A percentile compares a stretch with the other conserved stretches of the same genome.
These are phyloP conservation scores for Hyposoter dolosus DNA, from an alignment of 2,888 invertebrate genomes.

Conservation along the genomic window DNA sequence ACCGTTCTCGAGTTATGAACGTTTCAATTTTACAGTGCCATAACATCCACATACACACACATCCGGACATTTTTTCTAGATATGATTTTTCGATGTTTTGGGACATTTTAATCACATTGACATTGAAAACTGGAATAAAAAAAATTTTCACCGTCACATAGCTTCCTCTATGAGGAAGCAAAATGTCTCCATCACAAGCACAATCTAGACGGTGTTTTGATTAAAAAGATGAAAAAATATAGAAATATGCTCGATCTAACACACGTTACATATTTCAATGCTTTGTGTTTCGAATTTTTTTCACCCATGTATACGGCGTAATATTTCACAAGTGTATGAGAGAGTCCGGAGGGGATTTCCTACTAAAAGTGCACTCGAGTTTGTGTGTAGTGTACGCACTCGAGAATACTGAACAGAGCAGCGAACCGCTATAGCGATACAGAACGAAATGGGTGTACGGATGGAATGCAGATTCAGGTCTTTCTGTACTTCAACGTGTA, in stretches of 20 bases:
- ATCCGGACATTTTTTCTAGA: too few species aligned
- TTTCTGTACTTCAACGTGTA: slow-evolving; percentile 14
- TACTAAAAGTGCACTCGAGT: slow-evolving; percentile 45
- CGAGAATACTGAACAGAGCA: slow-evolving; percentile 39
- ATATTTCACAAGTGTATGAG: slow-evolving; percentile 31
- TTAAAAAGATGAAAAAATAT: neutral
- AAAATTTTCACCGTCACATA: too few species aligned
- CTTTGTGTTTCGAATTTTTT: slow-evolving; percentile 19
- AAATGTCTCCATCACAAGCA: neutral
- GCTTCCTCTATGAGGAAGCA: too few species aligned
- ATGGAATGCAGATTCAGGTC: slow-evolving; percentile 29
- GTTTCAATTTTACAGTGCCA: too few species aligned
- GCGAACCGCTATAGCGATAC: slow-evolving; percentile 27
- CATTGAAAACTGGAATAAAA: too few species aligned
- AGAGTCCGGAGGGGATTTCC: slow-evolving; percentile 24
- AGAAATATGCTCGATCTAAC: neutral
- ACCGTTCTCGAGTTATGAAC: too few species aligned
- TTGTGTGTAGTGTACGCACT: slow-evolving; percentile 44
- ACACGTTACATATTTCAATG: slow-evolving; percentile 26
- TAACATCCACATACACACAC: too few species aligned
- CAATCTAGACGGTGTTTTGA: neutral
- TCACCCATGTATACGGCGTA: neutral
- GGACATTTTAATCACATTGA: too few species aligned
- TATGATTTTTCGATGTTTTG: too few species aligned
- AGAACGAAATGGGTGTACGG: slow-evolving; percentile 10